These are phyloP conservation scores for Enteromius afrohamiltoni DNA, from an alignment of 2,797 vertebrate genomes.

Conservation along the genomic window DNA sequence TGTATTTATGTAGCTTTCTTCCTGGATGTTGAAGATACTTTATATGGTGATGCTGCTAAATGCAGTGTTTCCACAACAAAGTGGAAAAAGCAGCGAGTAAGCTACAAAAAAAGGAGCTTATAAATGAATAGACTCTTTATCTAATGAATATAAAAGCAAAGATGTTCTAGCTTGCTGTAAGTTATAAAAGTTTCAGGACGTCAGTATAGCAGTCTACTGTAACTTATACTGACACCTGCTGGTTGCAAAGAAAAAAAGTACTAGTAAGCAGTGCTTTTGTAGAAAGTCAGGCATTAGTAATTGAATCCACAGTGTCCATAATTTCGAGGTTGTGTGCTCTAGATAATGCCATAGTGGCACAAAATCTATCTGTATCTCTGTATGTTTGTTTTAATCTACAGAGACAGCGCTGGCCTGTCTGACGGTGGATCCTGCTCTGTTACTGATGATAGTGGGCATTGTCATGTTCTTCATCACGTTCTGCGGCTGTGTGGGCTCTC, in stretches of 20 bases:
- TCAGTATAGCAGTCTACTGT: neutral
- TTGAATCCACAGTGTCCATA: neutral
- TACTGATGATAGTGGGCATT: slow-evolving; percentile 85
- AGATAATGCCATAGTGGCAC: neutral
- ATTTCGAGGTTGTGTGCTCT: neutral
- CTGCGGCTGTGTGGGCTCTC: slow-evolving; percentile 92
- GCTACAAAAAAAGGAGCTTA: neutral
- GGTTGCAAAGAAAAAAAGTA: neutral
- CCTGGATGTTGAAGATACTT: neutral
- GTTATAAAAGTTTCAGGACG: neutral
- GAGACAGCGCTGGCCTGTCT: slow-evolving; percentile 87
- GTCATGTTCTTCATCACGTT: slow-evolving; percentile 95
- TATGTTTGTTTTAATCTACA: slow-evolving; percentile 52
- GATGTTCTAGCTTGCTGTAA: neutral
- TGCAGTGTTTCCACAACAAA: neutral
- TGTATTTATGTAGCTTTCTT: neutral
- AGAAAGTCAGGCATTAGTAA: neutral
- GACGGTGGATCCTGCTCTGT: slow-evolving; percentile 86
- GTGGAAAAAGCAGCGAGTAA: neutral
- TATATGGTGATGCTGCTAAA: slow-evolving; percentile 1
- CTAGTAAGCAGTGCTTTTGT: too few relatives aligned
- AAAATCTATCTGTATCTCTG: neutral
- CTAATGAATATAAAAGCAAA: neutral
- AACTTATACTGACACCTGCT: neutral
- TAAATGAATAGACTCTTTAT: neutral